Evolutionary conservation across 2,113 vertebrate species (phyloP).

Genomic region (Epinephelus fuscoguttatus): DNA sequence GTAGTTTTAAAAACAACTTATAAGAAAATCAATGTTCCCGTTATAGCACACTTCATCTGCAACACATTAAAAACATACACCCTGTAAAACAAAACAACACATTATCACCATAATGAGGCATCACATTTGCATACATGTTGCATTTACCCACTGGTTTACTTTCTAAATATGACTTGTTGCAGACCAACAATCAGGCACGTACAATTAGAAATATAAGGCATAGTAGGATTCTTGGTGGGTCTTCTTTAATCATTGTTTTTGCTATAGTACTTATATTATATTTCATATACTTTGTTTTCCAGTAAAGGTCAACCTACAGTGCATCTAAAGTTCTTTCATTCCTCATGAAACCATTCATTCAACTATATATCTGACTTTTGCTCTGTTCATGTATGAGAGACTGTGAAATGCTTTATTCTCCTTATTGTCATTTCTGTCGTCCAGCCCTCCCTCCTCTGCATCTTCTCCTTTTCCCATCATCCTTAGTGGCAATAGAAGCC

Average conservation of each 20-base stretch:
- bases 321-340: background rate
- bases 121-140: constrained; percentile 11
- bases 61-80: constrained; percentile 14
- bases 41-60: background rate
- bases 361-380: constrained; percentile 54
- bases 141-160: background rate
- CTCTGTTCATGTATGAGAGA: constrained; percentile 46
- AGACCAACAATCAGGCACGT: background rate
- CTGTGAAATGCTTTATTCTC: constrained; percentile 56
- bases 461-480: constrained; percentile 74
- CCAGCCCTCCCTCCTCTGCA: constrained; percentile 57
- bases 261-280: constrained; percentile 3
- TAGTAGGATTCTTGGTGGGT: background rate
- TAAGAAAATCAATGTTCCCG: background rate
- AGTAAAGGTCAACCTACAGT: constrained; percentile 13
- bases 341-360: constrained; percentile 38
- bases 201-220: constrained; percentile 1
- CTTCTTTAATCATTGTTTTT: constrained; percentile 26
- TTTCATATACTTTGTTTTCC: constrained; percentile 7
- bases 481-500: constrained; percentile 76
- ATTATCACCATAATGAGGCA: background rate
- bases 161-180: background rate
- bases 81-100: constrained; percentile 1
- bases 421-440: constrained; percentile 61
- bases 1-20: background rate